These are phyloP conservation scores for Stichodactyla mertensii DNA, from an alignment of 64 coral and sea anemone species.

Conservation along the genomic window DNA sequence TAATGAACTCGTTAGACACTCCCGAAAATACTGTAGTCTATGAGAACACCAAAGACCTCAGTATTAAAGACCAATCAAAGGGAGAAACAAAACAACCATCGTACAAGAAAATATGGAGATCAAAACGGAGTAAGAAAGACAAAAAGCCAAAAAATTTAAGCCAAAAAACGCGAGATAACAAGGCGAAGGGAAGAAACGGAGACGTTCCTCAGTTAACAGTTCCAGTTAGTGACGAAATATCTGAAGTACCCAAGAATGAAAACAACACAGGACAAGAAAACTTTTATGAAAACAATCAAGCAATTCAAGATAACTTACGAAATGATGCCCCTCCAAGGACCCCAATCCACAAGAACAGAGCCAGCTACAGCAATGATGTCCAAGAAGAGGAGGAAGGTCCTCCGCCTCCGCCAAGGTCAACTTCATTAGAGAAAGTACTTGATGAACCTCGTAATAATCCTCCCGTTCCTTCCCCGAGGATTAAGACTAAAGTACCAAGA, in stretches of 20 bases:
- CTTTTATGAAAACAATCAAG: neutral
- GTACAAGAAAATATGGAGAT: neutral
- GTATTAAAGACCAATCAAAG: neutral
- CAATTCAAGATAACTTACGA: neutral
- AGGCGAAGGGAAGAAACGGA: neutral
- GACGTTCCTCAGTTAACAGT: neutral
- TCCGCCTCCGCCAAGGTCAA: neutral
- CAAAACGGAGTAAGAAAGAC: neutral
- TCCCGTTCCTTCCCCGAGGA: neutral
- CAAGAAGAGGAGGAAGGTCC: neutral
- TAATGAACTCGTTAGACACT: neutral
- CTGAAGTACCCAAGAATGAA: neutral
- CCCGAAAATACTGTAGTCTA: neutral
- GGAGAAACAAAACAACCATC: neutral
- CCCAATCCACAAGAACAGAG: neutral
- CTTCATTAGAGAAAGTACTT: neutral
- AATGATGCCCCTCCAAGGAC: neutral
- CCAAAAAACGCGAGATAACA: neutral
- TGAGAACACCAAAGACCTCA: neutral
- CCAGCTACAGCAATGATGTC: neutral
- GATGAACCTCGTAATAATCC: neutral
- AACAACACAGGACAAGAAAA: neutral
- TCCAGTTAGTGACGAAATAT: neutral
- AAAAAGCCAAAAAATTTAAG: neutral
- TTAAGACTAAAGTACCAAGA: neutral